Conservation (phyloP, 1,140 invertebrate species). For the Diorhabda sublineata region DNA sequence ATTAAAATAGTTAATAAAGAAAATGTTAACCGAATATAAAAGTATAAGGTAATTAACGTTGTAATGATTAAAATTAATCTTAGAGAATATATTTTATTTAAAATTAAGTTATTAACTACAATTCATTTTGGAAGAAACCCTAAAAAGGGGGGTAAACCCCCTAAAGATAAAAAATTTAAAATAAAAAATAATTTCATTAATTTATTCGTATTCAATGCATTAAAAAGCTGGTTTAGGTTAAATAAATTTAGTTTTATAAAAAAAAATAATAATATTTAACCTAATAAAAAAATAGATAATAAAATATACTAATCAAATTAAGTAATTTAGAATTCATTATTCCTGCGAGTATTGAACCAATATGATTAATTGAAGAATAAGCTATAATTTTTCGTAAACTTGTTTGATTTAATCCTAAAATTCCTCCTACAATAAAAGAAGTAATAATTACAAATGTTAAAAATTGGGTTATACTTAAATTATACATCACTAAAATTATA, state of each 20-base stretch:
- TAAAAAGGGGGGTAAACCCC: slow-evolving; percentile 52
- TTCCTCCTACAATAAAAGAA: slow-evolving; percentile 39
- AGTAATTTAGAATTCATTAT: slow-evolving; percentile 46
- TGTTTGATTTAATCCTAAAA: slow-evolving; percentile 50
- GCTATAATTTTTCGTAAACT: slow-evolving; percentile 51
- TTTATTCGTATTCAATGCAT: slow-evolving; percentile 40
- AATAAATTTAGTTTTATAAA: slow-evolving; percentile 48
- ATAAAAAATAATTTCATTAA: slow-evolving; percentile 47
- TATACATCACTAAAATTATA: slow-evolving; percentile 46
- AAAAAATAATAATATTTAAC: slow-evolving; percentile 45
- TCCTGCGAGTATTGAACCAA: slow-evolving; percentile 50
- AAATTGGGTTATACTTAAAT: slow-evolving; percentile 24
- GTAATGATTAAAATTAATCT: slow-evolving; percentile 44
- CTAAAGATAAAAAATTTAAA: slow-evolving; percentile 52
- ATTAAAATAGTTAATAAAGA: slow-evolving; percentile 15
- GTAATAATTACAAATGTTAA: slow-evolving; percentile 46
- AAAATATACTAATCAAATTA: slow-evolving; percentile 48
- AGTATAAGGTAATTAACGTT: slow-evolving; percentile 50
- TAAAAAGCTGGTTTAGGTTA: slow-evolving; percentile 50
- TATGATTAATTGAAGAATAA: slow-evolving; percentile 54
- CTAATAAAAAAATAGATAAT: slow-evolving; percentile 47
- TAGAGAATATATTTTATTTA: slow-evolving; percentile 44
- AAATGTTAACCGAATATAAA: slow-evolving; percentile 45
- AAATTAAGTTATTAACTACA: slow-evolving; percentile 49
- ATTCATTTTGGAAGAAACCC: slow-evolving; percentile 55